phyloP scores from a whole-genome alignment of 2,888 invertebrate genomes.

The Helobdella robusta region DNA sequence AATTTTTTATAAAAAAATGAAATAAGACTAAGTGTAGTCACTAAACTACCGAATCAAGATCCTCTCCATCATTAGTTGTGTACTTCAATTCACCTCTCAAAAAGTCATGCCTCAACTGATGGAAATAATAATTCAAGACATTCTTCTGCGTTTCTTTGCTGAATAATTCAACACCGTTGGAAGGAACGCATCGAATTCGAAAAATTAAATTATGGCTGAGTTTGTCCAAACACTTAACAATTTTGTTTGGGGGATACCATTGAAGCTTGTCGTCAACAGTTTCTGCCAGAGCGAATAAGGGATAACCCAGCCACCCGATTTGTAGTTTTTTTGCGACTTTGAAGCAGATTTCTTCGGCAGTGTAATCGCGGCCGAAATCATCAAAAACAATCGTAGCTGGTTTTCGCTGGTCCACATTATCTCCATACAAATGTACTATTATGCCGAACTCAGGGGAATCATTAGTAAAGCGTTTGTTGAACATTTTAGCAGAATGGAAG shows the following conservation, averaged over 20 bases:
- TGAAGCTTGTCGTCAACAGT: constrained; percentile 6
- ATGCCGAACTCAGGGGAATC: not conserved
- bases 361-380: not conserved
- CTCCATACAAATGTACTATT: not conserved
- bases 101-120: constrained; percentile 30
- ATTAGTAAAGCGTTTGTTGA: no score
- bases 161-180: not conserved
- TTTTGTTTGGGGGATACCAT: constrained; percentile 24
- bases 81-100: constrained; percentile 19
- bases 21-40: not conserved
- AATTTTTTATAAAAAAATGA: not conserved
- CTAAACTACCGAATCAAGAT: constrained; percentile 16
- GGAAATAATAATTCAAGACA: constrained; percentile 29
- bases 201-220: constrained; percentile 17
- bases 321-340: not conserved
- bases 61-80: constrained; percentile 7
- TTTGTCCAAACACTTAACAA: constrained; percentile 20
- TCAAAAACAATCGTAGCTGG: not conserved
- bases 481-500: no score
- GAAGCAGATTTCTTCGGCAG: constrained; percentile 12
- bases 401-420: not conserved
- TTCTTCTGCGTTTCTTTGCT: constrained; percentile 3
- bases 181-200: constrained; percentile 25
- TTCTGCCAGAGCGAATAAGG: constrained; percentile 22
- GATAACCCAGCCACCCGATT: constrained; percentile 11